These are phyloP conservation scores for Drosophila affinis DNA, from an alignment of 2,888 invertebrate genomes.

Conservation along the genomic window DNA sequence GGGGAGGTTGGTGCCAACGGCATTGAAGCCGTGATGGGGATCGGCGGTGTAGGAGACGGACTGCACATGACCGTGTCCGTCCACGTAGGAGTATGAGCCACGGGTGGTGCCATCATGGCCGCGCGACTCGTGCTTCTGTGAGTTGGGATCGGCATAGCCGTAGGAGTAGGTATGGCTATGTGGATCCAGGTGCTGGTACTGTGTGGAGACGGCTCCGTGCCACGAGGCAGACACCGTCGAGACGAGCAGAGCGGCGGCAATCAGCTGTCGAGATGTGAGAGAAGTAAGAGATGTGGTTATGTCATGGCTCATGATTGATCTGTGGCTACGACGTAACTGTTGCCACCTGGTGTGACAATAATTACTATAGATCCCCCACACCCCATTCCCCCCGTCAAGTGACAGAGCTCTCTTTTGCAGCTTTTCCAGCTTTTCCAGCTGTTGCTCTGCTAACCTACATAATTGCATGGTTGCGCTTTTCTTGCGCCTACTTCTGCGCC, in stretches of 20 bases:
- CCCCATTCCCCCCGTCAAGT: not conserved
- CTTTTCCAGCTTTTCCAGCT: not conserved
- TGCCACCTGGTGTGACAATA: not conserved
- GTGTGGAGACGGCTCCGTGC: slow-evolving; percentile 84
- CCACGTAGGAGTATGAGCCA: slow-evolving; percentile 89
- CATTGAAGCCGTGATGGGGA: slow-evolving; percentile 87
- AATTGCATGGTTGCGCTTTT: slow-evolving; percentile 25
- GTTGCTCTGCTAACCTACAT: slow-evolving; percentile 32
- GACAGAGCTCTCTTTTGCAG: slow-evolving; percentile 15
- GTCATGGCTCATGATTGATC: slow-evolving; percentile 17
- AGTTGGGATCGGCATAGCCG: slow-evolving; percentile 87
- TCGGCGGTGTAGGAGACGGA: slow-evolving; percentile 88
- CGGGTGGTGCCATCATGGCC: slow-evolving; percentile 86
- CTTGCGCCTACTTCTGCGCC: too few relatives aligned
- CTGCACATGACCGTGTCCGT: slow-evolving; percentile 87
- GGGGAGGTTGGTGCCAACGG: slow-evolving; percentile 87
- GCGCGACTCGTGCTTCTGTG: slow-evolving; percentile 87
- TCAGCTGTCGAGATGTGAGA: slow-evolving; percentile 66
- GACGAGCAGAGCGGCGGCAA: slow-evolving; percentile 81
- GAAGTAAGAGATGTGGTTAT: not conserved
- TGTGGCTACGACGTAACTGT: slow-evolving; percentile 42
- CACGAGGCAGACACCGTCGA: slow-evolving; percentile 82
- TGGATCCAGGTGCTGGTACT: slow-evolving; percentile 87
- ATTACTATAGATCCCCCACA: not conserved
- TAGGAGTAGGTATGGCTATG: slow-evolving; percentile 86